Evolutionary conservation across 2,888 invertebrate genomes (phyloP).

Genomic region (Vanessa cardui): DNA sequence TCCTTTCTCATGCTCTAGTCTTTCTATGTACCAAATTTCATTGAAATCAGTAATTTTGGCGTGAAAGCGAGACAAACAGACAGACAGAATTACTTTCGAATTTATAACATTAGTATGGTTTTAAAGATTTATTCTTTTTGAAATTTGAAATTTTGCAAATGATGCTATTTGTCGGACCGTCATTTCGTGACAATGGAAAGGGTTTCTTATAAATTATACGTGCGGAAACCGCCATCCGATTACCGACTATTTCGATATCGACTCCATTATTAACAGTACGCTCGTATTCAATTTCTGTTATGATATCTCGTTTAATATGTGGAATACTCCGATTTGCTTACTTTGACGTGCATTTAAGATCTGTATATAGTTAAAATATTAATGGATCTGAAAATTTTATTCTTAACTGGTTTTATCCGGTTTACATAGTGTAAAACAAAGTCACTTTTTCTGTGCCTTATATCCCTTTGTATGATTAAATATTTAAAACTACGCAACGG

Average conservation of each 20-base stretch:
- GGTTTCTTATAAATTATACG: slow-evolving; percentile 17
- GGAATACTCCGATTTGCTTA: neutral
- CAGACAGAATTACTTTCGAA: too few relatives aligned
- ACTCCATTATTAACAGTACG: slow-evolving; percentile 30
- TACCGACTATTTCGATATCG: slow-evolving; percentile 27
- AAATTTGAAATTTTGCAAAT: neutral
- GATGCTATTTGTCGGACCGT: neutral
- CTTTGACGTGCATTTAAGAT: neutral
- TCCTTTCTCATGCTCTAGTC: too few relatives aligned
- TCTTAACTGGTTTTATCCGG: neutral
- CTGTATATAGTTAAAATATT: neutral
- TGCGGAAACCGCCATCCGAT: slow-evolving; percentile 27
- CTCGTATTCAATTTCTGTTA: slow-evolving; percentile 24
- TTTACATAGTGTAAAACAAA: too few relatives aligned
- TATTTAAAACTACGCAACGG: too few relatives aligned
- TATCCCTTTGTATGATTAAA: too few relatives aligned
- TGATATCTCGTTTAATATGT: slow-evolving; percentile 11
- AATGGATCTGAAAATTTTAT: neutral
- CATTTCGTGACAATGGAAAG: slow-evolving; percentile 7
- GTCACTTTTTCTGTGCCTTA: too few relatives aligned
- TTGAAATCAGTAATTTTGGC: too few relatives aligned
- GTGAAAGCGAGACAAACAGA: too few relatives aligned
- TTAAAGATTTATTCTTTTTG: too few relatives aligned
- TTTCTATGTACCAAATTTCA: too few relatives aligned
- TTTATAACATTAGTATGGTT: too few relatives aligned